Evolutionary conservation across 2,113 vertebrate species (phyloP), one percentile per base, ranked within the genome.

Genomic region (Desmodus rotundus): DNA sequence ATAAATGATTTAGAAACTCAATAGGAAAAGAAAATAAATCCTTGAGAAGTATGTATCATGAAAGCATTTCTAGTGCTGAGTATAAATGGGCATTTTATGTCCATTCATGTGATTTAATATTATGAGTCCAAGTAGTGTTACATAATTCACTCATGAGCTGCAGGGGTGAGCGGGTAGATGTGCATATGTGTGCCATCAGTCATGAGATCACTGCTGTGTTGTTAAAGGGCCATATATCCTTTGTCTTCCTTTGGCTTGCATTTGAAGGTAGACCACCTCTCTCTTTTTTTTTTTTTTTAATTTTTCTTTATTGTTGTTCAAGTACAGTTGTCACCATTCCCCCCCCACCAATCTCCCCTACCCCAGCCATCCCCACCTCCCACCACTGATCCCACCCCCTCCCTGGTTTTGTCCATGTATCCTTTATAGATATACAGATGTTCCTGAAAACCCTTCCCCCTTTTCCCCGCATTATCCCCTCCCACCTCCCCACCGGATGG

Each of bases 81-180:
- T 87, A 65, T 80, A 85, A 97, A 83, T 15, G 89, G 92, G 47
- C 26, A 77, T 54, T 95, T 96, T 58, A 63, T 76, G 26, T 95
- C 28, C 76, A 89, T 4, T 89, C 72, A 73, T 0, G 72, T 8
- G 80, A 31, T 97, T 97, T 82, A 93, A 87, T 70, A 54, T 54
- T 70, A 88, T 58, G n/a, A 52, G 43, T 65, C 0, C 4, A 24
- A 61, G 63, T 47, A 14, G 78, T 84, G 41, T 95, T 82, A 41
- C 0, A 0, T 41, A 43, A 87, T 78, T 92, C 83, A 91, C 2
- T 77, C 4, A 6, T 50, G 36, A 87, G 31, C 61, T 94, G 14
- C 58, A 72, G 28, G 52, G 47, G 28, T 2, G 6, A 95, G 70
- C 61, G 81, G 24, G 33, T 91, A 58, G 54, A 89, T 13, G 8